Evolutionary conservation across 1,140 invertebrate genomes (phyloP), one percentile per base, ranked within the genome.

Genomic region (Eupeodes corollae): DNA sequence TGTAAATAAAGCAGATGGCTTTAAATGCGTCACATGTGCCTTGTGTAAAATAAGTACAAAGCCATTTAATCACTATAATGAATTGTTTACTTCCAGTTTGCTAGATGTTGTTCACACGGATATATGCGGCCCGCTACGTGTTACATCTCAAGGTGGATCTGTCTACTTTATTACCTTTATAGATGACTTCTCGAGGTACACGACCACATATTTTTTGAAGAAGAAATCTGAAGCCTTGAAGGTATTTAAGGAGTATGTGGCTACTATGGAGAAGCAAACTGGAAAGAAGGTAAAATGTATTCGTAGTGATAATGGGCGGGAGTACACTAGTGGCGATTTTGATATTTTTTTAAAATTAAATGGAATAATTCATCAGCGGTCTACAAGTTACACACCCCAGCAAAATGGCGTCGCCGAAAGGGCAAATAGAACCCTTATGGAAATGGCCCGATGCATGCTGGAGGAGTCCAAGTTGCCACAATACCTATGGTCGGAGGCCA

Each of bases 401-500:
- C 66, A 70, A 50, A 73, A 73, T 58, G 69, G 66, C n/a, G 48
- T 60, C 11, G 51, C 58, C 40, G 70, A 73, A 49, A 47, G 53
- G 14, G 41, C 44, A 3, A 59, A 54, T 40, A 42, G 53, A 15
- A 59, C 52, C 11, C 34, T 57, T 6, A 41, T 52, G 3, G 55
- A 56, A 44, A 51, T 44, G 40, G 50, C 55, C 10, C 16, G 54
- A 18, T 49, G 50, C 38, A 61, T 72, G 59, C 40, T 73, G n/a
- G 6, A 38, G 12, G 35, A 42, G 11, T 31, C 51, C 11, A 34
- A 35, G 6, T 32, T 75, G 19, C 56, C 61, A 21, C 55, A 64
- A 35, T 33, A 46, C n/a, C 58, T 70, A 39, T 76, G 73, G 73
- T 67, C 63, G 3, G 72, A 21, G 44, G n/a, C n/a, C n/a, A n/a